Evolutionary conservation across 2,797 vertebrate species (phyloP).

Genomic region (Nasua narica): DNA sequence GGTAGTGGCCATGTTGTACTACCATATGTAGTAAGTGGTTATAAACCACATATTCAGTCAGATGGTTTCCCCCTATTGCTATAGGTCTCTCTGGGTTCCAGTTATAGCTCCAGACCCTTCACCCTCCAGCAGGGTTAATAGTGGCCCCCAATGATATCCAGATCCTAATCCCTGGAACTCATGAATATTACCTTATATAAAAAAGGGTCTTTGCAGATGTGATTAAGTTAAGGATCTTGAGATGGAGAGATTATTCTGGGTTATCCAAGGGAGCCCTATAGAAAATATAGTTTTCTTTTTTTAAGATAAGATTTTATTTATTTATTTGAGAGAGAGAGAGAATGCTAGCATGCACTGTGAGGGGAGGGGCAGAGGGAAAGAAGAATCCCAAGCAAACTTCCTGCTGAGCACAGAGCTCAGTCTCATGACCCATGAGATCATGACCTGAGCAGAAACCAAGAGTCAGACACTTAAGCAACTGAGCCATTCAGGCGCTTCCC

Average conservation of each 20-base stretch:
- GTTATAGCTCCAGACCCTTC: not conserved
- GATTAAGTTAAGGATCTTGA: not conserved
- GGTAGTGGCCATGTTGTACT: not conserved
- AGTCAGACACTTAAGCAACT: not conserved
- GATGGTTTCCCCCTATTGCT: not conserved
- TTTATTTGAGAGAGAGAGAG: not conserved
- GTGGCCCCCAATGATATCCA: not conserved
- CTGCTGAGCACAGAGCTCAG: not conserved
- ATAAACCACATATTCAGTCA: not conserved
- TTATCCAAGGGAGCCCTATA: not conserved
- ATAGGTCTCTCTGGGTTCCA: not conserved
- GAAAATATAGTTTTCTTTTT: not conserved
- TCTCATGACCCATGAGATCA: not conserved
- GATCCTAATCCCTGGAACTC: not conserved
- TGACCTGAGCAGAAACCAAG: not conserved
- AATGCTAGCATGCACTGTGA: not conserved
- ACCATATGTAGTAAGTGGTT: not conserved
- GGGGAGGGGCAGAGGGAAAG: not conserved
- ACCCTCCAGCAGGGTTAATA: not conserved
- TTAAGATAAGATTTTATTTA: not conserved
- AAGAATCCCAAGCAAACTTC: not conserved
- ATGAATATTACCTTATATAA: not conserved
- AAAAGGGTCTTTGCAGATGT: not conserved
- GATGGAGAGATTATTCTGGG: not conserved
- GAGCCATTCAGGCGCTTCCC: not conserved